A percentile compares a stretch with the other conserved stretches of the same genome.
These are phyloP conservation scores for Melitaea cinxia DNA, from an alignment of 1,140 invertebrate genomes.

Conservation along the genomic window DNA sequence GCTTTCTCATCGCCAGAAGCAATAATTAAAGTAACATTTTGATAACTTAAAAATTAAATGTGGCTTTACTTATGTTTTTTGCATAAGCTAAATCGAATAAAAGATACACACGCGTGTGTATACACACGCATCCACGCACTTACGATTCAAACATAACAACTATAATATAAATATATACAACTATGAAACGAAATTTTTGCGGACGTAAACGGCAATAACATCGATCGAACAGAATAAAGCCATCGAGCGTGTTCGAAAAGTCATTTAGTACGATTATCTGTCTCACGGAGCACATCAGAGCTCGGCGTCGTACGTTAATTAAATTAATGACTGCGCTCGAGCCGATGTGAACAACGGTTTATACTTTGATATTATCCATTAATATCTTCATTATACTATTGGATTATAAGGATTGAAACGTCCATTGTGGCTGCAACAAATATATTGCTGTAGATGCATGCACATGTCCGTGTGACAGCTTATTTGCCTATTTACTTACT, in stretches of 20 bases:
- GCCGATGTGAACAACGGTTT: constrained; percentile 36
- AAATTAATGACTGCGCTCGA: constrained; percentile 66
- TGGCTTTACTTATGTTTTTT: not conserved
- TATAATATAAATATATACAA: too few relatives aligned
- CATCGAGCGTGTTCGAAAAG: constrained; percentile 54
- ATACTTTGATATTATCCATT: constrained; percentile 47
- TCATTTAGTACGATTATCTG: constrained; percentile 77
- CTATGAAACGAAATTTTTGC: constrained; percentile 13
- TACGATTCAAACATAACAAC: too few relatives aligned
- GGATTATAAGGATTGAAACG: constrained; percentile 38
- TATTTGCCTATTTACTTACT: not conserved
- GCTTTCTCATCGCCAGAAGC: not conserved
- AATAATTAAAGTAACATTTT: not conserved
- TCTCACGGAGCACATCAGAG: constrained; percentile 63
- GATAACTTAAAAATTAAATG: too few relatives aligned
- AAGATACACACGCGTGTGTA: too few relatives aligned
- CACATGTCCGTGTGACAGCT: not conserved
- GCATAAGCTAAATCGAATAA: too few relatives aligned
- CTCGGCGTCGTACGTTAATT: constrained; percentile 65
- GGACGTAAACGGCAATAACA: constrained; percentile 24
- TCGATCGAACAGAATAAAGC: constrained; percentile 36
- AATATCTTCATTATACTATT: constrained; percentile 43
- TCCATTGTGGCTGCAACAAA: constrained; percentile 25
- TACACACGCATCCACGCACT: too few relatives aligned
- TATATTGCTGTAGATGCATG: constrained; percentile 4